These are phyloP conservation scores for Drosophila birchii DNA, from an alignment of 2,888 invertebrate species.

Conservation along the genomic window DNA sequence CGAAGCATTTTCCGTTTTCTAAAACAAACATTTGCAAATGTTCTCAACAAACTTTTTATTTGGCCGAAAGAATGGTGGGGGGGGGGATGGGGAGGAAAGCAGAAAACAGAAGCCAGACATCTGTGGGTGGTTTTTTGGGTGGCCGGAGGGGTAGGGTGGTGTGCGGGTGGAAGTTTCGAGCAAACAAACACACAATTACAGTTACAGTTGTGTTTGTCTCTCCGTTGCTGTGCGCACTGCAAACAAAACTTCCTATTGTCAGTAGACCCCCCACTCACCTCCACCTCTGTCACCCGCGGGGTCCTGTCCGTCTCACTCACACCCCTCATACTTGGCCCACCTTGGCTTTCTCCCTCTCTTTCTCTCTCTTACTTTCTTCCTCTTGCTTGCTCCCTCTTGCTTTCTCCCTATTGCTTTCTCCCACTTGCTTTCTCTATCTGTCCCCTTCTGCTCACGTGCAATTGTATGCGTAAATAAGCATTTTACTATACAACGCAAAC, in stretches of 20 bases:
- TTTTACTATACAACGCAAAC: slow-evolving; percentile 60
- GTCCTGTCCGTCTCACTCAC: slow-evolving; percentile 19
- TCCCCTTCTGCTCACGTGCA: slow-evolving; percentile 47
- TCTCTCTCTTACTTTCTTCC: slow-evolving; percentile 22
- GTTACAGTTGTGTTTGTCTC: slow-evolving; percentile 53
- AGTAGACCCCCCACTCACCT: slow-evolving; percentile 3
- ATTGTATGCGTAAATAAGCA: slow-evolving; percentile 76
- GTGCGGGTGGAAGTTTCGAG: slow-evolving; percentile 55
- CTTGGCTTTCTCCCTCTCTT: slow-evolving; percentile 3
- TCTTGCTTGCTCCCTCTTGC: slow-evolving; percentile 20
- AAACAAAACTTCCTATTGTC: slow-evolving; percentile 52
- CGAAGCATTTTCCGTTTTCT: slow-evolving; percentile 77
- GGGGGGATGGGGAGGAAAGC: slow-evolving; percentile 11
- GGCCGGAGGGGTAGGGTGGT: not conserved
- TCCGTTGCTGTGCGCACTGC: slow-evolving; percentile 45
- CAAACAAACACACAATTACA: slow-evolving; percentile 77
- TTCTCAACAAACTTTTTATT: slow-evolving; percentile 77
- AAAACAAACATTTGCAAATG: slow-evolving; percentile 81
- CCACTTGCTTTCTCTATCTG: slow-evolving; percentile 12
- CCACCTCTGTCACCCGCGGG: slow-evolving; percentile 2
- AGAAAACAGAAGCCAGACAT: slow-evolving; percentile 59
- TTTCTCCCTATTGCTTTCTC: slow-evolving; percentile 26
- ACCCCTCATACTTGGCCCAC: slow-evolving; percentile 14
- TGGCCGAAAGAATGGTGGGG: slow-evolving; percentile 47
- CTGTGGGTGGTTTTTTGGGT: slow-evolving; percentile 28